A percentile compares a stretch with the other conserved stretches of the same genome.
Evolutionary conservation across 2,888 invertebrate species (phyloP).

Genomic region (Andricus quercusramuli): DNA sequence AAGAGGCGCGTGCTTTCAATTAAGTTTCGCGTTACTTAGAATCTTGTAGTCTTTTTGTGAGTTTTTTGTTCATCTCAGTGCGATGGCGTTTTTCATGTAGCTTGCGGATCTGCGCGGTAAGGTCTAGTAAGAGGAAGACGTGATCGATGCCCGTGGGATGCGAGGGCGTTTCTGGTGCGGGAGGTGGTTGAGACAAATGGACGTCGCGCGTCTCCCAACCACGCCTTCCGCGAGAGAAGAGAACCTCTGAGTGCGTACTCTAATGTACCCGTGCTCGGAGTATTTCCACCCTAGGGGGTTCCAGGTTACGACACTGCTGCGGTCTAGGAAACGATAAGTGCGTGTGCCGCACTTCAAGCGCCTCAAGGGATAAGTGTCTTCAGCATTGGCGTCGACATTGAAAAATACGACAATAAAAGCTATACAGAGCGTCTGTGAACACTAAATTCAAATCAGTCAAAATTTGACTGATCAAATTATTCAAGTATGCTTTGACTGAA

Average conservation of each 20-base stretch:
- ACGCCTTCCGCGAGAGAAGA: constrained; percentile 71
- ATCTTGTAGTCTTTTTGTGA: constrained; percentile 2
- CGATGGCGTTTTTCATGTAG: constrained; percentile 25
- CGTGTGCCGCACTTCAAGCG: constrained; percentile 47
- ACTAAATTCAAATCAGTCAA: too few species aligned
- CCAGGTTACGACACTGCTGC: constrained; percentile 49
- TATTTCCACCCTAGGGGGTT: constrained; percentile 48
- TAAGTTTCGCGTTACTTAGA: constrained; percentile 29
- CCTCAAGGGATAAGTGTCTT: constrained; percentile 47
- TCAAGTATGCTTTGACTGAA: too few species aligned
- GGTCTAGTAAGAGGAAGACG: constrained; percentile 74
- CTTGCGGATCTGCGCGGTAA: constrained; percentile 54
- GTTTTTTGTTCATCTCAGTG: constrained; percentile 6
- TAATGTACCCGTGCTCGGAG: constrained; percentile 56
- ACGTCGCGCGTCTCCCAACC: constrained; percentile 79
- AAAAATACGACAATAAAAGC: constrained; percentile 3
- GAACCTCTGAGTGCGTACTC: constrained; percentile 53
- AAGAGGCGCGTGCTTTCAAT: constrained; percentile 20
- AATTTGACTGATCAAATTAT: too few species aligned
- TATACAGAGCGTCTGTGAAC: background rate
- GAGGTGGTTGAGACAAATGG: constrained; percentile 79
- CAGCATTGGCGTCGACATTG: constrained; percentile 19
- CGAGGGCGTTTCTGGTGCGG: constrained; percentile 79
- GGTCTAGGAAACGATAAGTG: constrained; percentile 51
- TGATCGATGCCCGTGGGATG: constrained; percentile 79